Conservation (phyloP, 2,888 invertebrate genomes). For the Abrostola triplasia region DNA sequence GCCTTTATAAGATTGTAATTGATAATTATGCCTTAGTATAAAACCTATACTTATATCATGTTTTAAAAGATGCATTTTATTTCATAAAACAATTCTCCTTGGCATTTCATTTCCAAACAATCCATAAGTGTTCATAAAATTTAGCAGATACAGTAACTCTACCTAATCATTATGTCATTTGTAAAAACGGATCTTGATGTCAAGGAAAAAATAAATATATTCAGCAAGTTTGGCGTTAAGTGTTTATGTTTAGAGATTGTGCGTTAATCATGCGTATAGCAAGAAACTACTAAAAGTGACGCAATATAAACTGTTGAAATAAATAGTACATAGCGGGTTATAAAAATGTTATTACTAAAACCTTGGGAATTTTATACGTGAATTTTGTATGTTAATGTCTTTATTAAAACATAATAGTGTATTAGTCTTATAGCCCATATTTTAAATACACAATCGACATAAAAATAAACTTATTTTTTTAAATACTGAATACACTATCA, state of each 20-base stretch:
- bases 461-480: no score
- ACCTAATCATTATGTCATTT: constrained; percentile 48
- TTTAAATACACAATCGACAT: no score
- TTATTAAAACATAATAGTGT: not conserved
- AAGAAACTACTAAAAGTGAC: constrained; percentile 28
- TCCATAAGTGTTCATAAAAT: constrained; percentile 23
- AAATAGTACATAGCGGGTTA: constrained; percentile 12
- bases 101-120: constrained; percentile 28
- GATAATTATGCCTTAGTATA: no score
- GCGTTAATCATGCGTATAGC: constrained; percentile 29
- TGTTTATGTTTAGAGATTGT: constrained; percentile 24
- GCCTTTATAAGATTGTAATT: no score
- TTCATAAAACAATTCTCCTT: constrained; percentile 15
- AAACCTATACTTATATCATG: not conserved
- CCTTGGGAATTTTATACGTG: not conserved
- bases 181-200: constrained; percentile 43
- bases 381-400: not conserved
- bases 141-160: constrained; percentile 19
- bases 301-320: constrained; percentile 29
- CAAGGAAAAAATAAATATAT: constrained; percentile 46
- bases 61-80: constrained; percentile 6
- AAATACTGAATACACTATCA: no score
- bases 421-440: no score
- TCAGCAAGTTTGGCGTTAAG: constrained; percentile 20
- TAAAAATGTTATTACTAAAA: constrained; percentile 22